A percentile compares a stretch with the other conserved stretches of the same genome.
These are phyloP conservation scores for Hylyphantes graminicola DNA, from an alignment of 1,140 invertebrate genomes.

Conservation along the genomic window DNA sequence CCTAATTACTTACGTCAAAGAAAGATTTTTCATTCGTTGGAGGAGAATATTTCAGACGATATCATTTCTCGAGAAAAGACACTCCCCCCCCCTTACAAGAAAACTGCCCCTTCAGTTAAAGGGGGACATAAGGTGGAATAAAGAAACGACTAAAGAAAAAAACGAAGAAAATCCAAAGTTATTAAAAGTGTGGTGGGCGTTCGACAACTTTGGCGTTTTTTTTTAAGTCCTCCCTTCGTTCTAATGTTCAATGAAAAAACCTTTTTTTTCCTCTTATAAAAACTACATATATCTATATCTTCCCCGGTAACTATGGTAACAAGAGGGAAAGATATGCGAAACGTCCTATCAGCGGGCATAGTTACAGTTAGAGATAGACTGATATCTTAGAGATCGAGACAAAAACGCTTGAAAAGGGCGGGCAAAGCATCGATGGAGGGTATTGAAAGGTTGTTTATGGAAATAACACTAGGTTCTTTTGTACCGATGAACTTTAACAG, in stretches of 20 bases:
- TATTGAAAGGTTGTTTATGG: neutral
- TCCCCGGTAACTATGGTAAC: conserved; percentile 32
- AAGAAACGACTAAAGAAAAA: conserved; percentile 27
- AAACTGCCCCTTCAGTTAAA: conserved; percentile 48
- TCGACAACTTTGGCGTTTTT: conserved; percentile 57
- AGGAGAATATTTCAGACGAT: conserved; percentile 45
- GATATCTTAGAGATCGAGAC: conserved; percentile 41
- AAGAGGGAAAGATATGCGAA: conserved; percentile 40
- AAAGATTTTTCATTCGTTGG: conserved; percentile 58
- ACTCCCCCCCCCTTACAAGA: conserved; percentile 10
- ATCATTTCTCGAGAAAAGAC: neutral
- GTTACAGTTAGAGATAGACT: conserved; percentile 27
- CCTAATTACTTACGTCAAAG: conserved; percentile 58
- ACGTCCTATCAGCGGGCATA: conserved; percentile 20
- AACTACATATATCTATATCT: conserved; percentile 46
- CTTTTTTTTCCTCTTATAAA: conserved; percentile 11
- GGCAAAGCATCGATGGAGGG: neutral
- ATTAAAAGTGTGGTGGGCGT: conserved; percentile 55
- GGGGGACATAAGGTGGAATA: neutral
- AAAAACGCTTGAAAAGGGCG: conserved; percentile 18
- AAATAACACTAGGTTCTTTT: too few relatives aligned
- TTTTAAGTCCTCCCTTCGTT: conserved; percentile 2
- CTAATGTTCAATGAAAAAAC: conserved; percentile 32
- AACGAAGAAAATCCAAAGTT: conserved; percentile 47
- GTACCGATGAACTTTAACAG: too few relatives aligned